Conservation (phyloP, 2,888 invertebrate species). For the Drosophila diplacantha region DNA sequence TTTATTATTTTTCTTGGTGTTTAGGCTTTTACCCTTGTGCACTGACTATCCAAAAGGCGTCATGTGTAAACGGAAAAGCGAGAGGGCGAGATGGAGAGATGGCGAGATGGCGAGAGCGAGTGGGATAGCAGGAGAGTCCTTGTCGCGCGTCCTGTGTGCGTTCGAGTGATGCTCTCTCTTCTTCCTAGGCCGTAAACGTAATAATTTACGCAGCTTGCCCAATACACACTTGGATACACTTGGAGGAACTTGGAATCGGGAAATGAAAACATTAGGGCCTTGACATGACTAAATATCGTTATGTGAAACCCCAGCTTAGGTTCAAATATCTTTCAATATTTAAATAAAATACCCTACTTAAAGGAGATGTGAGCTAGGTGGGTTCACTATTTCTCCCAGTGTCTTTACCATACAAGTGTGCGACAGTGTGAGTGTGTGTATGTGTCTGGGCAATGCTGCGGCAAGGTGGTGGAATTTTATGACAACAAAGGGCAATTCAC, state of each 20-base stretch:
- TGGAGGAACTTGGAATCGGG: not conserved
- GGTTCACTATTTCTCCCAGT: not conserved
- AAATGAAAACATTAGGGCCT: not conserved
- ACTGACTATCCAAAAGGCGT: constrained; percentile 22
- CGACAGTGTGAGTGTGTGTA: not conserved
- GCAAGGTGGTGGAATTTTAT: constrained; percentile 63
- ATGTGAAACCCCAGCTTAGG: not conserved
- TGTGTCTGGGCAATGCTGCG: constrained; percentile 26
- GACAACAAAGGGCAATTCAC: constrained; percentile 44
- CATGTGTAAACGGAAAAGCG: constrained; percentile 16
- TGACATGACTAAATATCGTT: not conserved
- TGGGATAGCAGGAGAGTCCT: constrained; percentile 13
- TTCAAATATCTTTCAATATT: not conserved
- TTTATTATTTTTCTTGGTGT: constrained; percentile 17
- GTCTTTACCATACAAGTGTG: not conserved
- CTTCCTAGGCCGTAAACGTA: constrained; percentile 43
- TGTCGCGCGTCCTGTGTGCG: constrained; percentile 9
- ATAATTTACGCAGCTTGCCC: constrained; percentile 50
- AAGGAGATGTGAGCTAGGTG: not conserved
- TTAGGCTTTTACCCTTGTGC: constrained; percentile 34
- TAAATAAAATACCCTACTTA: not conserved
- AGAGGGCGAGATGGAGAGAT: not conserved
- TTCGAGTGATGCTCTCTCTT: constrained; percentile 7
- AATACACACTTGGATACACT: constrained; percentile 20
- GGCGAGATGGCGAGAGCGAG: not conserved